Base-by-base conservation (phyloP, 1,140 invertebrate species). In the Camponotus floridanus region DNA sequence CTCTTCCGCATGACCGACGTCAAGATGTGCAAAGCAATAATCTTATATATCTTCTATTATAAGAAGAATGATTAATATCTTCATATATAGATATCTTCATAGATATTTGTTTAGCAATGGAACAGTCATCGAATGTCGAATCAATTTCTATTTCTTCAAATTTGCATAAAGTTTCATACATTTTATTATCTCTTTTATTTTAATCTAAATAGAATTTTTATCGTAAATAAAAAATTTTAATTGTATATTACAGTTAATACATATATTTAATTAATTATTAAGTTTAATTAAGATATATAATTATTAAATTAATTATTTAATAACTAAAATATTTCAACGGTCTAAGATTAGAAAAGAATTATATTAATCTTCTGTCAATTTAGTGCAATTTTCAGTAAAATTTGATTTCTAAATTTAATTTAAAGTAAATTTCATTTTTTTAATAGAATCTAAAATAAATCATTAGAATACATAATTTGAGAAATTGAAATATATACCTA, bases 1-100 rank as follows among this genome's bases (percentile, higher is more conserved):
- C 67, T 81, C 79, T 81, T 81, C 79, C 79, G 79, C 79, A 59
- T 73, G 79, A 73, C 79, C 79, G 79, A 61, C 68, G 79, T 55
- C 55, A n/a, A 26, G 36, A 81, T 59, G 36, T 51, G 39, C 67
- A 11, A 62, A 61, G 26, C 15, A 68, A 74, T 74, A 61, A n/a
- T 45, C 31, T 55, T 45, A n/a, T 3, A 45, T 9, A 45, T 45
- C 8, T 11, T 45, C 42, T 2, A 45, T 0, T n/a, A n/a, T n/a
- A n/a, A n/a, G n/a, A n/a, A n/a, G n/a, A n/a, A n/a, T n/a, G n/a
- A 11, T 45, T 45, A 62, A 73, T 42, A 26, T 55, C 57, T 36
- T 42, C 57, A n/a, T 45, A 55, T 3, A 18, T 45, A 59, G 55
- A 73, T 21, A 26, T 55, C 57, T 26, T 42, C 57, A 31, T 45